Evolutionary conservation across 2,113 vertebrate species (phyloP).

Genomic region (Eretmochelys imbricata): DNA sequence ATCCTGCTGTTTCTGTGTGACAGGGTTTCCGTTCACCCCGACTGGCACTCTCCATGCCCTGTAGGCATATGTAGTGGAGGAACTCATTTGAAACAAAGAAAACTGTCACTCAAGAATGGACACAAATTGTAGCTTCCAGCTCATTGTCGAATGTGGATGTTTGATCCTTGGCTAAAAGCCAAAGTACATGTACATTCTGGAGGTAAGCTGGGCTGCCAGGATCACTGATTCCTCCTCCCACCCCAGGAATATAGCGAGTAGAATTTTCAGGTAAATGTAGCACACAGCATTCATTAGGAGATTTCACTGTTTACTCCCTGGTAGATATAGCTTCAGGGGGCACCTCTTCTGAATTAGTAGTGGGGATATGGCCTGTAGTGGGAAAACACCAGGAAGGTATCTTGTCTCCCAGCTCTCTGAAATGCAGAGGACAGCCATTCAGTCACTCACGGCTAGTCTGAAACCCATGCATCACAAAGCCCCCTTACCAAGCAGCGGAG

Average conservation of each 20-base stretch:
- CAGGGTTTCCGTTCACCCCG: neutral
- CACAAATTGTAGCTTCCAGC: neutral
- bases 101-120: neutral
- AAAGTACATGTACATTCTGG: neutral
- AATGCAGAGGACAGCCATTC: neutral
- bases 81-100: slow-evolving; percentile 1
- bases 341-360: neutral
- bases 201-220: slow-evolving; percentile 4
- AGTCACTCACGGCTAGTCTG: neutral
- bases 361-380: neutral
- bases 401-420: neutral
- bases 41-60: neutral
- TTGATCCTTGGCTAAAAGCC: neutral
- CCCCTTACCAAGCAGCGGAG: neutral
- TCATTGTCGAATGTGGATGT: neutral
- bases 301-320: neutral
- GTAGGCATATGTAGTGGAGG: neutral
- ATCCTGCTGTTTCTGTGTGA: neutral
- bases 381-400: neutral
- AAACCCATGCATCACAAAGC: neutral
- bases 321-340: neutral
- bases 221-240: slow-evolving; percentile 17
- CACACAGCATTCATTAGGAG: neutral
- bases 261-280: slow-evolving; percentile 11
- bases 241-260: neutral